These are phyloP conservation scores for Sarcophaga bullata DNA, from an alignment of 1,140 invertebrate species.

Conservation along the genomic window DNA sequence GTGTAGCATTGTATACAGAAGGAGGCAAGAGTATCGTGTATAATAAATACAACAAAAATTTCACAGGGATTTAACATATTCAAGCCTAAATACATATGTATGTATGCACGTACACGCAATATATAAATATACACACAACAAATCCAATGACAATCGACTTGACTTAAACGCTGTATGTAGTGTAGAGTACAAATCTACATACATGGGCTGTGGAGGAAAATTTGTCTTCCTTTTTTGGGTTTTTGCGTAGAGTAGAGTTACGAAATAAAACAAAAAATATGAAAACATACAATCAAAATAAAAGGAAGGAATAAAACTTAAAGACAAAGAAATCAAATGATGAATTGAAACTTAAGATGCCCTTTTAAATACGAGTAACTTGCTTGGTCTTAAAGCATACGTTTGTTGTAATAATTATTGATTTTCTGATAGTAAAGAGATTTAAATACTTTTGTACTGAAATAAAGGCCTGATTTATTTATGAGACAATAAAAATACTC, in stretches of 20 bases:
- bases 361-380: neutral
- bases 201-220: too few relatives aligned
- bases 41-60: conserved; percentile 17
- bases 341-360: neutral
- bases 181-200: neutral
- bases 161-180: neutral
- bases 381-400: neutral
- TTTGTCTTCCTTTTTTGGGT: too few relatives aligned
- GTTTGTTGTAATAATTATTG: conserved; percentile 4
- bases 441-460: neutral
- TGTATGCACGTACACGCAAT: too few relatives aligned
- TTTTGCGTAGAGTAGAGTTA: too few relatives aligned
- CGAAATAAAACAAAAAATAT: neutral
- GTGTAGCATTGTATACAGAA: neutral
- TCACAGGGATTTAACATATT: neutral
- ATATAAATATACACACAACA: neutral
- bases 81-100: too few relatives aligned
- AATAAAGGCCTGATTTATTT: neutral
- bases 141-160: neutral
- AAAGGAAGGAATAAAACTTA: neutral
- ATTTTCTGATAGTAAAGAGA: neutral
- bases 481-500: neutral
- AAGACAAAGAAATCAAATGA: neutral
- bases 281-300: neutral
- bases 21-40: neutral